Conservation (phyloP, 2,888 invertebrate genomes). For the Flabesymbios commensalis region DNA sequence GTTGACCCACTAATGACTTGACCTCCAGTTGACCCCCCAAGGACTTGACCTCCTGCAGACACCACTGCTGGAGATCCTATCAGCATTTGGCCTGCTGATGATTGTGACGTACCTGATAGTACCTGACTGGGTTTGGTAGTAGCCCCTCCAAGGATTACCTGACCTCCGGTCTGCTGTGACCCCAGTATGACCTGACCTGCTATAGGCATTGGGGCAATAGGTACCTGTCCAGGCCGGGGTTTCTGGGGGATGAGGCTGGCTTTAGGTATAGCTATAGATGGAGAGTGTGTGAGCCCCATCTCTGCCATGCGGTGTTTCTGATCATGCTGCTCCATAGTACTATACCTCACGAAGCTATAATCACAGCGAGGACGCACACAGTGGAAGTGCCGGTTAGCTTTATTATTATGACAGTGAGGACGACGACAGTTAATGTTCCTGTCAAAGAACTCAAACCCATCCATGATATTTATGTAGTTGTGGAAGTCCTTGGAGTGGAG, state of each 20-base stretch:
- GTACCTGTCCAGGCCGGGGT: too few species aligned
- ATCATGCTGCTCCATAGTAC: slow-evolving; percentile 76
- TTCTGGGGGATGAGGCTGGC: neutral
- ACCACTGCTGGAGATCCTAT: too few species aligned
- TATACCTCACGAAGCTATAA: slow-evolving; percentile 75
- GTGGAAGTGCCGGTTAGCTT: slow-evolving; percentile 76
- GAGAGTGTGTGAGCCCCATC: slow-evolving; percentile 16
- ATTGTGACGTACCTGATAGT: too few species aligned
- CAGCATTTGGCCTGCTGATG: too few species aligned
- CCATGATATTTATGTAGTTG: slow-evolving; percentile 78
- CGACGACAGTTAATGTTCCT: slow-evolving; percentile 73
- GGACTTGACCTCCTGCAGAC: too few species aligned
- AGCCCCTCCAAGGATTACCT: too few species aligned
- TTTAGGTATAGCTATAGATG: neutral
- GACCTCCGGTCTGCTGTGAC: too few species aligned
- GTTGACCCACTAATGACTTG: too few species aligned
- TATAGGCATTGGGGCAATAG: too few species aligned
- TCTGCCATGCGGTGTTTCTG: slow-evolving; percentile 67
- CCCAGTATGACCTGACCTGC: too few species aligned
- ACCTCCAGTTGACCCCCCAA: too few species aligned
- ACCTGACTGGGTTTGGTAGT: too few species aligned
- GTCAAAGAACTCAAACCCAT: slow-evolving; percentile 85
- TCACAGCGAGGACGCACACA: slow-evolving; percentile 74
- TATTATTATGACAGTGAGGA: slow-evolving; percentile 71
- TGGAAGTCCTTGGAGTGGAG: slow-evolving; percentile 87